phyloP scores from a whole-genome alignment of 2,797 vertebrate species.

The Chloroceryle amazona region DNA sequence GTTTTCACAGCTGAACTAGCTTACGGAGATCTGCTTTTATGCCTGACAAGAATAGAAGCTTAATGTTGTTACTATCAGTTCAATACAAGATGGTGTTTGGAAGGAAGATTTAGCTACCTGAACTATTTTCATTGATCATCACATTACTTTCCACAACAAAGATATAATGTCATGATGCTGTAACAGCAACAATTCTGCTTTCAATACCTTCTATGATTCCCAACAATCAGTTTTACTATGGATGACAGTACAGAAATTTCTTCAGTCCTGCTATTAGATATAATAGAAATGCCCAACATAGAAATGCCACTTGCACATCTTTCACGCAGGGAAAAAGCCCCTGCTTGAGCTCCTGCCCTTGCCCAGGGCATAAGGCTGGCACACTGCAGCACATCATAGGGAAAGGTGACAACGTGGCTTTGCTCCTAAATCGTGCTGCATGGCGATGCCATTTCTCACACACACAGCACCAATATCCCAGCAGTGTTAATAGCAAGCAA shows the following conservation, averaged over 20 bases:
- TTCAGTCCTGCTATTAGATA: background rate
- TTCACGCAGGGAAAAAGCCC: background rate
- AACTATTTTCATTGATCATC: background rate
- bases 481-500: background rate
- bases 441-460: accelerated
- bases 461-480: accelerated
- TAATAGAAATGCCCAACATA: background rate
- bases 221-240: background rate
- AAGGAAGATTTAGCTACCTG: background rate
- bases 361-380: accelerated
- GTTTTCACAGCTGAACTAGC: background rate
- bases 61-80: background rate
- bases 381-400: accelerated
- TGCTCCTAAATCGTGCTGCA: background rate
- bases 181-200: background rate
- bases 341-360: background rate
- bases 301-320: background rate
- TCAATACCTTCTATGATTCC: background rate
- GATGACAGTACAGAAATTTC: background rate
- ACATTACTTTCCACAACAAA: background rate
- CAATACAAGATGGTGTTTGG: background rate
- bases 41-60: background rate
- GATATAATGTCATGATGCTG: background rate
- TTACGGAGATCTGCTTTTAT: background rate
- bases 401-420: background rate